phyloP scores from a whole-genome alignment of 37 sponge, comb jelly and placozoan genomes.

The Beroe ovata region DNA sequence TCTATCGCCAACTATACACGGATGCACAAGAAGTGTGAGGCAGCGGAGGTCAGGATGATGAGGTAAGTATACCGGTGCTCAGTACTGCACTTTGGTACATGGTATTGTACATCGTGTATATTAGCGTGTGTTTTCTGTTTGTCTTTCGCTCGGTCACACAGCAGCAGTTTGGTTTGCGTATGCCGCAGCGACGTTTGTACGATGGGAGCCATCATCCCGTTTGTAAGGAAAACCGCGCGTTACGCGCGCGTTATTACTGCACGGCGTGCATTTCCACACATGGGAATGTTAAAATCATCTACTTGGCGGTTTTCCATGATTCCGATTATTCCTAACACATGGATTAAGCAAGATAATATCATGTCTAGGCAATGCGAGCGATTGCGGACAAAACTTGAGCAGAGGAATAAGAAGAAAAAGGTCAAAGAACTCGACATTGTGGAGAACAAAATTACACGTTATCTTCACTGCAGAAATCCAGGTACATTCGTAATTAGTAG shows the following conservation, averaged over 20 bases:
- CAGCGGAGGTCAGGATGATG: slow-evolving; percentile 44
- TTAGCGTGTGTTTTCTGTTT: neutral
- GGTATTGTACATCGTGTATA: neutral
- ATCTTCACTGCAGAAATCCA: neutral
- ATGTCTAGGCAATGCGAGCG: slow-evolving; percentile 19
- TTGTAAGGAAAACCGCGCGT: neutral
- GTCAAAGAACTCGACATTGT: neutral
- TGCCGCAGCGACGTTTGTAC: neutral
- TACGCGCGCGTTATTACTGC: no score
- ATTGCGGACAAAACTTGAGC: neutral
- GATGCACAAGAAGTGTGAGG: slow-evolving; percentile 27
- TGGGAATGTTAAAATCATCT: no score
- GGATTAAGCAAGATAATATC: no score
- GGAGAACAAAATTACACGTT: neutral
- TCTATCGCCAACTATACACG: neutral
- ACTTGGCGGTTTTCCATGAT: no score
- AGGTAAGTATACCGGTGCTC: neutral
- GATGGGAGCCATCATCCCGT: neutral
- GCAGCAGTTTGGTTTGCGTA: neutral
- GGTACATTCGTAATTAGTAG: no score
- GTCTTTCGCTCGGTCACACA: neutral
- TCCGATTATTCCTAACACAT: no score
- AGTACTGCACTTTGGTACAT: neutral
- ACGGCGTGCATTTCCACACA: no score
- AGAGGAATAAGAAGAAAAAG: slow-evolving; percentile 11